A percentile compares a stretch with the other conserved stretches of the same genome.
Evolutionary conservation across 2,888 invertebrate genomes (phyloP).

Genomic region (Ochropacha duplaris): DNA sequence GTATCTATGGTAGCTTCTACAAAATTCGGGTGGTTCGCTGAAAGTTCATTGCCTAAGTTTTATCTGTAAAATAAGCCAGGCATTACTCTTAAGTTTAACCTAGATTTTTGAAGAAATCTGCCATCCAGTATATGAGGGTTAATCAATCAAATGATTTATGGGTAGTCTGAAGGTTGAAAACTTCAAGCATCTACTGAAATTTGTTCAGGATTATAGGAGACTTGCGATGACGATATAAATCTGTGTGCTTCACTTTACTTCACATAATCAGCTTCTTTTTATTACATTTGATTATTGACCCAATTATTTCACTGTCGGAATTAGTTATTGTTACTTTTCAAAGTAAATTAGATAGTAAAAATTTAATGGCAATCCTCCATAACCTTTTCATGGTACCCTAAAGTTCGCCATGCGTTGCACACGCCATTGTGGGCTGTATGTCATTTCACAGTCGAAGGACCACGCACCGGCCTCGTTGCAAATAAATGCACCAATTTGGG

Average conservation of each 20-base stretch:
- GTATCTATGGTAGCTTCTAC: no score
- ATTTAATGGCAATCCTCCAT: not conserved
- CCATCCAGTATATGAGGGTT: not conserved
- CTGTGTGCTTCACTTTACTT: not conserved
- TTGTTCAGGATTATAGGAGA: not conserved
- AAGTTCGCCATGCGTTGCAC: not conserved
- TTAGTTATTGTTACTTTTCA: no score
- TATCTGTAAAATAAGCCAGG: not conserved
- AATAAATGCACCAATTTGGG: slow-evolving; percentile 8
- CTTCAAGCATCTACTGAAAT: not conserved
- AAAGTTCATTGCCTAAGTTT: no score
- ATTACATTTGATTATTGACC: no score
- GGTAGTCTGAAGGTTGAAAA: not conserved
- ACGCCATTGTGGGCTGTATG: not conserved
- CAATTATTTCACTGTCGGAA: no score
- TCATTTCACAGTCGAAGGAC: slow-evolving; percentile 5
- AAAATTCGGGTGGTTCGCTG: no score
- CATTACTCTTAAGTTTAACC: not conserved
- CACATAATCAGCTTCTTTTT: not conserved
- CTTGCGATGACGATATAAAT: not conserved
- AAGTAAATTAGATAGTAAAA: not conserved
- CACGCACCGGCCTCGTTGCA: not conserved
- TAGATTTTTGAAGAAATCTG: not conserved
- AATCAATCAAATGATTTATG: slow-evolving; percentile 1
- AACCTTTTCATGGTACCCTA: not conserved